These are phyloP conservation scores for Pionites leucogaster DNA, from an alignment of 2,113 vertebrate species.

Conservation along the genomic window DNA sequence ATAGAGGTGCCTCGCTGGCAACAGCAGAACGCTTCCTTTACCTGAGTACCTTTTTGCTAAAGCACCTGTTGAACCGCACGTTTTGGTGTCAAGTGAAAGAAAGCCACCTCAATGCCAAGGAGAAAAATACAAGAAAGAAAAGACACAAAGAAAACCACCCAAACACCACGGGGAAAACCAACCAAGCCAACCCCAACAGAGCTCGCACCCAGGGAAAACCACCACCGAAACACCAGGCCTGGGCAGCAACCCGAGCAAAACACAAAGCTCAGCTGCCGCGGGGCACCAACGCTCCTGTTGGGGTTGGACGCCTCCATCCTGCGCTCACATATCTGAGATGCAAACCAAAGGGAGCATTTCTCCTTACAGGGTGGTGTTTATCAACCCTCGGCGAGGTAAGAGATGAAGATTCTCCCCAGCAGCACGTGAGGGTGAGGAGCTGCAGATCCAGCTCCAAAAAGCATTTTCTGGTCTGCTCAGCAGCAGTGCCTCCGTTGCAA, in stretches of 20 bases:
- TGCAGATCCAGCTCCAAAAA: not conserved
- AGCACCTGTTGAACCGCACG: not conserved
- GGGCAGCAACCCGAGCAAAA: not conserved
- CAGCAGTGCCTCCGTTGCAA: not conserved
- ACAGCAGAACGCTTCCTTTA: not conserved
- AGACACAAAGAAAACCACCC: not conserved
- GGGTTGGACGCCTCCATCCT: not conserved
- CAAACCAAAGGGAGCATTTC: not conserved
- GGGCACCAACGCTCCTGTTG: not conserved
- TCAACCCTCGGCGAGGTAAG: not conserved
- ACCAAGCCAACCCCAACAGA: not conserved
- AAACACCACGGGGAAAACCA: not conserved
- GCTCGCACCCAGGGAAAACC: not conserved
- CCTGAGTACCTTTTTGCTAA: not conserved
- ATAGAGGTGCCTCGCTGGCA: not conserved
- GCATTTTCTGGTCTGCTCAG: not conserved
- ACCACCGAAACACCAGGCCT: not conserved
- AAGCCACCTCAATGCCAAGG: not conserved
- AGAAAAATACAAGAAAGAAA: not conserved
- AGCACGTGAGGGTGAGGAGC: not conserved
- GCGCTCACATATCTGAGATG: not conserved
- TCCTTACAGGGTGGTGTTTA: too few species aligned
- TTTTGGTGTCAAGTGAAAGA: not conserved
- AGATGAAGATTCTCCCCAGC: not conserved
- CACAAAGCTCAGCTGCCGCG: not conserved